These are phyloP conservation scores for Oxygymnocypris stewartii DNA, from an alignment of 2,113 vertebrate species.

Conservation along the genomic window DNA sequence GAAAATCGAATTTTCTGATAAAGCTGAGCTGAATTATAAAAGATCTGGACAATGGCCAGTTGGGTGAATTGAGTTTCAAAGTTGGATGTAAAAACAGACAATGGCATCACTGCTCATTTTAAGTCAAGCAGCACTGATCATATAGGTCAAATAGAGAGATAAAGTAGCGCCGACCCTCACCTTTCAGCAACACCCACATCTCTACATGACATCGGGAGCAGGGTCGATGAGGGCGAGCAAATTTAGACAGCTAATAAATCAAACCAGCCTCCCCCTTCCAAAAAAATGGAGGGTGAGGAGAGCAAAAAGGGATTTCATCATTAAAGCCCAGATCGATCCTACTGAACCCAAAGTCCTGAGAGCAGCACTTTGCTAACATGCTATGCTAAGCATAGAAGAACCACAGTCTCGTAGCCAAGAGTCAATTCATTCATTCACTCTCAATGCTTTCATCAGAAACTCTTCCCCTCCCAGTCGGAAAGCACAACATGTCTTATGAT, in stretches of 20 bases:
- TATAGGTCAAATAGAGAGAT: conserved; percentile 10
- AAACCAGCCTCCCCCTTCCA: conserved; percentile 61
- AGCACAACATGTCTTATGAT: conserved; percentile 47
- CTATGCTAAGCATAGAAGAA: conserved; percentile 67
- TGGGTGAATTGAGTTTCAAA: background rate
- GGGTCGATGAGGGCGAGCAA: conserved; percentile 75
- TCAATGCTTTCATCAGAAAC: conserved; percentile 17
- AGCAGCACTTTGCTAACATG: conserved; percentile 75
- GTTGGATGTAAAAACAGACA: background rate
- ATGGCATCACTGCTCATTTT: conserved; percentile 12
- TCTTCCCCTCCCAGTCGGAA: conserved; percentile 5
- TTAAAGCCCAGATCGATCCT: conserved; percentile 75
- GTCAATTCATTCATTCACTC: conserved; percentile 40
- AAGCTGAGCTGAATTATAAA: conserved; percentile 1
- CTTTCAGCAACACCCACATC: conserved; percentile 59
- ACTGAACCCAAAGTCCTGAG: conserved; percentile 67
- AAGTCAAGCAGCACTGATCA: conserved; percentile 26
- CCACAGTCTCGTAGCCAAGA: conserved; percentile 47
- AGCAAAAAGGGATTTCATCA: conserved; percentile 76
- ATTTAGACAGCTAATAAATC: conserved; percentile 78
- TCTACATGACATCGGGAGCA: conserved; percentile 60
- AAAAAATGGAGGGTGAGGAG: conserved; percentile 68
- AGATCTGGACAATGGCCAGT: background rate
- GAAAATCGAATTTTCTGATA: background rate
- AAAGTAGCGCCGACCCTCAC: background rate